A percentile compares a stretch with the other conserved stretches of the same genome.
phyloP scores from a whole-genome alignment of 2,888 invertebrate species.

The Leucania comma region DNA sequence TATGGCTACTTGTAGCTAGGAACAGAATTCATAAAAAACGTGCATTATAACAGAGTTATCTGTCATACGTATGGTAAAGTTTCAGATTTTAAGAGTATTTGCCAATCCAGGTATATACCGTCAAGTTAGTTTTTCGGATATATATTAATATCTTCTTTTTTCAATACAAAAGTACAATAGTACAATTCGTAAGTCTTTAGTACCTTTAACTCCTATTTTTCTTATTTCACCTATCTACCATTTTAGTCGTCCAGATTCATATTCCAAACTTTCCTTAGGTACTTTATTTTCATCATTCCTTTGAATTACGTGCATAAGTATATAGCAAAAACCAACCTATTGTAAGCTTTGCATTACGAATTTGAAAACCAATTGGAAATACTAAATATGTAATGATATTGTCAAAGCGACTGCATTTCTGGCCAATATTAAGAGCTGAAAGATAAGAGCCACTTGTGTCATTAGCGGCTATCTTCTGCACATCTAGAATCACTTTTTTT shows the following conservation, averaged over 20 bases:
- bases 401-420: not conserved
- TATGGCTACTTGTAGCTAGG: not conserved
- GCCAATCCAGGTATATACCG: not conserved
- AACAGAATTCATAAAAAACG: too few species aligned
- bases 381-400: not conserved
- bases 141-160: too few species aligned
- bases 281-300: not conserved
- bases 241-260: not conserved
- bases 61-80: not conserved
- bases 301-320: not conserved
- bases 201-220: not conserved
- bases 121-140: not conserved
- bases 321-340: not conserved
- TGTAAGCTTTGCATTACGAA: not conserved
- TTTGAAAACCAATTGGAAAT: not conserved
- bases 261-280: too few species aligned
- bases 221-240: not conserved
- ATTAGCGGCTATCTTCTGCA: conserved; percentile 43
- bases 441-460: conserved; percentile 30
- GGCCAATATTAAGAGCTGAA: conserved; percentile 12
- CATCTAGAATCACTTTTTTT: conserved; percentile 30
- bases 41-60: not conserved
- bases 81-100: not conserved
- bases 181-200: not conserved
- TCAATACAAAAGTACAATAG: too few species aligned